Evolutionary conservation across 2,113 vertebrate species (phyloP).

Genomic region (Ancistrus triradiatus): DNA sequence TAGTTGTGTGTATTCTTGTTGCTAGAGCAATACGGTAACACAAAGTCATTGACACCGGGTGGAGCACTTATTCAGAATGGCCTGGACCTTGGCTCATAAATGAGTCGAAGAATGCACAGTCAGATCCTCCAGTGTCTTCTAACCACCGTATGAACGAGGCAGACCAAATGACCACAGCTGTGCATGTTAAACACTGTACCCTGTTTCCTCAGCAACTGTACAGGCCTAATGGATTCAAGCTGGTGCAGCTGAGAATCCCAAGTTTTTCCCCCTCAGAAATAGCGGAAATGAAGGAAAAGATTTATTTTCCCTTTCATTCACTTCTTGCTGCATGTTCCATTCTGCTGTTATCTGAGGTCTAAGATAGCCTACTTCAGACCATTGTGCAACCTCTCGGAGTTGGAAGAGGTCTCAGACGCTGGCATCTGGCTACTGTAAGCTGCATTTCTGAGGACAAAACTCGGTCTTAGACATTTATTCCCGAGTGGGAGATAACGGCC

Average conservation of each 20-base stretch:
- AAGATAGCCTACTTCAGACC: constrained; percentile 13
- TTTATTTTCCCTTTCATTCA: constrained; percentile 7
- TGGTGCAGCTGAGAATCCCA: constrained; percentile 42
- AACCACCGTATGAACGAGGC: constrained; percentile 50
- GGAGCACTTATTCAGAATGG: constrained; percentile 12
- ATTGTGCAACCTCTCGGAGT: constrained; percentile 18
- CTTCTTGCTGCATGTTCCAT: constrained; percentile 3
- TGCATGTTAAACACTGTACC: constrained; percentile 56
- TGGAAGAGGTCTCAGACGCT: constrained; percentile 22
- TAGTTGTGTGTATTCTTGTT: too few relatives aligned
- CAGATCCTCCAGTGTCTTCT: constrained; percentile 36
- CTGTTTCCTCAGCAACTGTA: constrained; percentile 62
- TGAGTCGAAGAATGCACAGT: constrained; percentile 28
- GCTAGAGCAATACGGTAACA: constrained; percentile 30
- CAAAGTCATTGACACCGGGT: constrained; percentile 34
- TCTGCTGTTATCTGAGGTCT: constrained; percentile 39
- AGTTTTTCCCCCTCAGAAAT: constrained; percentile 3
- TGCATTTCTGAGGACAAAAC: constrained; percentile 32
- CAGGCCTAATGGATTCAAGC: constrained; percentile 66
- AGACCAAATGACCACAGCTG: constrained; percentile 60
- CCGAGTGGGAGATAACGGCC: constrained; percentile 48
- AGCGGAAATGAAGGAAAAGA: not conserved
- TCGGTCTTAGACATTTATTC: constrained; percentile 44
- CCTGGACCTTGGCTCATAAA: constrained; percentile 3
- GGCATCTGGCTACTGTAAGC: constrained; percentile 23